Percentiles rank a stretch among this genome's conserved stretches.
These are phyloP conservation scores for Oedothorax gibbosus DNA, from an alignment of 1,140 invertebrate genomes.

Conservation along the genomic window DNA sequence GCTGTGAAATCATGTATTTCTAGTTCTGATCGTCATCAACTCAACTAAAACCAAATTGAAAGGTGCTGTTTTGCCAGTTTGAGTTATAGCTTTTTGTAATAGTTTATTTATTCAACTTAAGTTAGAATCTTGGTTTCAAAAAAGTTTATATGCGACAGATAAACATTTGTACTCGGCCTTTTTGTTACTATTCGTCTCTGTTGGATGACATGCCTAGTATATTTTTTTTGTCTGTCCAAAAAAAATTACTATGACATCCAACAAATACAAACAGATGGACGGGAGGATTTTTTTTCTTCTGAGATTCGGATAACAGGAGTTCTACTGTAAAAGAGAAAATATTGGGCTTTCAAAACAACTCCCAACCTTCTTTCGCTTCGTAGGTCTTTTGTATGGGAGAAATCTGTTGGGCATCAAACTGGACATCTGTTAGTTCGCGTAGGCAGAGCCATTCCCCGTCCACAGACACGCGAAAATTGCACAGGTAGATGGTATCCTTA, in stretches of 20 bases:
- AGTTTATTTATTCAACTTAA: no score
- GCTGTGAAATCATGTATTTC: no score
- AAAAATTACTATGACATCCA: not conserved
- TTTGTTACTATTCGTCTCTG: no score
- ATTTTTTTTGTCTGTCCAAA: not conserved
- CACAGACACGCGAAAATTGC: slow-evolving; percentile 96
- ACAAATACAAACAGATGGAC: not conserved
- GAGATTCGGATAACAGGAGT: not conserved
- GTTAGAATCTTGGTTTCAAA: no score
- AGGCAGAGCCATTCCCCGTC: slow-evolving; percentile 98
- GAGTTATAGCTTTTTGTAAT: no score
- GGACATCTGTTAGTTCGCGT: slow-evolving; percentile 91
- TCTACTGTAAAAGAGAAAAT: not conserved
- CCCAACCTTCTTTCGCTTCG: slow-evolving; percentile 43
- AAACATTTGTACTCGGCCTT: no score
- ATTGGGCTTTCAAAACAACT: no score
- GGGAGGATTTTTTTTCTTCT: not conserved
- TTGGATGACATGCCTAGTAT: not conserved
- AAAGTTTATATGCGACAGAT: no score
- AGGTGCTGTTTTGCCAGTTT: no score
- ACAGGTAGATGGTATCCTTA: slow-evolving; percentile 96
- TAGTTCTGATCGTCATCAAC: no score
- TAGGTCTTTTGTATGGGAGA: slow-evolving; percentile 22
- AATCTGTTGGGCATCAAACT: slow-evolving; percentile 70
- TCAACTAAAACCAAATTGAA: no score